A percentile compares a stretch with the other conserved stretches of the same genome.
Evolutionary conservation across 1,140 invertebrate genomes (phyloP).

Genomic region (Venturia canescens): DNA sequence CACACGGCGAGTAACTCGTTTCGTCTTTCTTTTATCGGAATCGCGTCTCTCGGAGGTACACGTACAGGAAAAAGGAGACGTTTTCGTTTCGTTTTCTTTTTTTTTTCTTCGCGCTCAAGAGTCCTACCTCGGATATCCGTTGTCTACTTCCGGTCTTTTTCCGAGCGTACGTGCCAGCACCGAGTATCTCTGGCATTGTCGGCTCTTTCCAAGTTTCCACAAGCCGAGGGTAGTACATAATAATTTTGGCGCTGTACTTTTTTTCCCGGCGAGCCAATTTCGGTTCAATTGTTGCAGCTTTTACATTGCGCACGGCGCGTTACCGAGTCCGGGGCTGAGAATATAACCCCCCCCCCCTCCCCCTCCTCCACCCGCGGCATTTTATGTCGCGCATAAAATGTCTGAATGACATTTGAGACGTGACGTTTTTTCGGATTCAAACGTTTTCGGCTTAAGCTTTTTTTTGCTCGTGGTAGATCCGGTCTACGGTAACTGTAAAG

Average conservation of each 20-base stretch:
- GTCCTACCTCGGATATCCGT: conserved; percentile 11
- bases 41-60: not conserved
- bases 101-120: not conserved
- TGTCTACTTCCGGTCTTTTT: conserved; percentile 18
- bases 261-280: not conserved
- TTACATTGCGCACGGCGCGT: too few relatives aligned
- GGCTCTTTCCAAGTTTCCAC: not conserved
- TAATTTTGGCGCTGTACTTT: not conserved
- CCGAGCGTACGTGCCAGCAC: not conserved
- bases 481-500: too few relatives aligned
- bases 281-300: not conserved
- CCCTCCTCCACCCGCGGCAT: too few relatives aligned
- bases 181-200: not conserved
- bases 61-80: not conserved
- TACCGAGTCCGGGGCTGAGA: too few relatives aligned
- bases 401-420: too few relatives aligned
- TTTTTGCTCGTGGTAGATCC: too few relatives aligned
- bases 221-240: not conserved
- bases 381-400: too few relatives aligned
- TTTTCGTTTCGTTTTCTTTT: not conserved
- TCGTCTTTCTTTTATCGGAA: conserved; percentile 19
- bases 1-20: conserved; percentile 1
- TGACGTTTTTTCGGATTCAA: too few relatives aligned
- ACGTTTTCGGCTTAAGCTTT: too few relatives aligned
- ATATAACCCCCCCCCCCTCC: too few relatives aligned